These are phyloP conservation scores for Diaphora mendica DNA, from an alignment of 2,888 invertebrate genomes.

Conservation along the genomic window DNA sequence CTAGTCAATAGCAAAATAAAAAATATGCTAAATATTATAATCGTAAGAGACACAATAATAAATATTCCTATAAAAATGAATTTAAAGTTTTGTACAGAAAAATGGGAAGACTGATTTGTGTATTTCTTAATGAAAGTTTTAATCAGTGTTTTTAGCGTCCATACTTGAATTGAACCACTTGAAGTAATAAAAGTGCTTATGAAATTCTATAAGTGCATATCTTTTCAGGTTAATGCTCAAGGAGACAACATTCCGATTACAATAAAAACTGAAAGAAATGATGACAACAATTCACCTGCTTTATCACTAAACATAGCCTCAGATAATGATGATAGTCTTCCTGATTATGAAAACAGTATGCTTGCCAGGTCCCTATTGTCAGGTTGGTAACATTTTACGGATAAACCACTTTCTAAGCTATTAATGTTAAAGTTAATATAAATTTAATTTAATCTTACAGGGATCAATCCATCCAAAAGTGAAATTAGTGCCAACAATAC, in stretches of 20 bases:
- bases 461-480: conserved; percentile 81
- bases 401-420: neutral
- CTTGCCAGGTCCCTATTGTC: conserved; percentile 83
- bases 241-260: conserved; percentile 73
- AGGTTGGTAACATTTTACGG: conserved; percentile 60
- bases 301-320: conserved; percentile 64
- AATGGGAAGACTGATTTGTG: neutral
- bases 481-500: conserved; percentile 71
- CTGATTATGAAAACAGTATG: conserved; percentile 85
- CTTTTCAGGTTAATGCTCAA: conserved; percentile 62
- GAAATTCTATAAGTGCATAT: neutral
- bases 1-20: too few relatives aligned
- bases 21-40: neutral
- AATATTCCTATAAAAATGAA: neutral
- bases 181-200: neutral
- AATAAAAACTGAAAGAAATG: conserved; percentile 77
- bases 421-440: conserved; percentile 12
- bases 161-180: too few relatives aligned
- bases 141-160: neutral
- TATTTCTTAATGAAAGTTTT: neutral
- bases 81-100: neutral
- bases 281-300: conserved; percentile 69
- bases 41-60: neutral
- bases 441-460: conserved; percentile 55
- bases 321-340: conserved; percentile 81